These are phyloP conservation scores for Mizuhopecten yessoensis DNA, from an alignment of 1,140 invertebrate species.

Conservation along the genomic window DNA sequence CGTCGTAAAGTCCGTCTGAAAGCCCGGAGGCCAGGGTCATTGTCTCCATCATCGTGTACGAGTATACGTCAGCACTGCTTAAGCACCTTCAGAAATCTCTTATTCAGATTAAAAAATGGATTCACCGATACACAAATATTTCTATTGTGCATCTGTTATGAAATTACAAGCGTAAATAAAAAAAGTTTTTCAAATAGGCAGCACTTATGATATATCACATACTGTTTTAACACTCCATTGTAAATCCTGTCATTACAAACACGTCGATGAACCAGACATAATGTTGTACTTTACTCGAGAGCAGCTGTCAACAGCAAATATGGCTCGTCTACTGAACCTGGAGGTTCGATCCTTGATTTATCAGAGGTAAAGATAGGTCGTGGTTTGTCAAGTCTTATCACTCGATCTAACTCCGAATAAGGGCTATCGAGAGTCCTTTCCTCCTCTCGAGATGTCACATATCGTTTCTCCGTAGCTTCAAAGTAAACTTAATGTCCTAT, in stretches of 20 bases:
- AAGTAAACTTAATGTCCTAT: constrained; percentile 24
- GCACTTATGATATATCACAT: neutral
- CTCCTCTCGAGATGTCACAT: constrained; percentile 37
- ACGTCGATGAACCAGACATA: neutral
- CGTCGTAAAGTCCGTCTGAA: neutral
- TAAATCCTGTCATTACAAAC: neutral
- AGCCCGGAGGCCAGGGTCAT: neutral
- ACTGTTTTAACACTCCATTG: neutral
- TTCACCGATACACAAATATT: too few species aligned
- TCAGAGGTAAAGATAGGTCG: constrained; percentile 22
- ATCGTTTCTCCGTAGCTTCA: constrained; percentile 11
- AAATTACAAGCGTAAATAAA: neutral
- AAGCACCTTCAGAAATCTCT: neutral
- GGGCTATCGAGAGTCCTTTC: constrained; percentile 22
- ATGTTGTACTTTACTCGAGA: constrained; percentile 34
- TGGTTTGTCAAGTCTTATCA: constrained; percentile 38
- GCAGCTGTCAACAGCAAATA: constrained; percentile 32
- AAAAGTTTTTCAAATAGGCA: neutral
- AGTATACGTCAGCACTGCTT: neutral
- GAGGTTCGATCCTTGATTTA: constrained; percentile 33
- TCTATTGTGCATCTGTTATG: neutral
- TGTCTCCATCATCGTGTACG: neutral
- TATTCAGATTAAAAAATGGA: too few species aligned
- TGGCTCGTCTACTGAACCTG: constrained; percentile 31
- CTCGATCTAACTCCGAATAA: constrained; percentile 38